These are phyloP conservation scores for Dreissena polymorpha DNA, from an alignment of 1,140 invertebrate species.

Conservation along the genomic window DNA sequence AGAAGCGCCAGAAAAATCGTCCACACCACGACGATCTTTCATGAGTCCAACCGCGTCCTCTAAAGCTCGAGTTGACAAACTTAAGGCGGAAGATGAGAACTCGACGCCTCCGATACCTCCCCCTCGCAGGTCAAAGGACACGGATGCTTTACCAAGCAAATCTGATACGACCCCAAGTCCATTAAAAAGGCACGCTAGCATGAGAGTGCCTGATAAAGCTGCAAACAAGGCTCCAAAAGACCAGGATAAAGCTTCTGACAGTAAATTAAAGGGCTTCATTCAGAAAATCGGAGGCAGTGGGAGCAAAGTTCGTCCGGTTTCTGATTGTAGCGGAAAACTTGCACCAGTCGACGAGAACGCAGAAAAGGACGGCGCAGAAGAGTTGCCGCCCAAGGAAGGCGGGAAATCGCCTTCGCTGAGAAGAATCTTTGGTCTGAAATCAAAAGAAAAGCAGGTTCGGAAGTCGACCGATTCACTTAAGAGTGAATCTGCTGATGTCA, in stretches of 20 bases:
- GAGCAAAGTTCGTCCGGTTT: constrained; percentile 44
- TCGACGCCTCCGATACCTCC: constrained; percentile 56
- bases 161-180: constrained; percentile 22
- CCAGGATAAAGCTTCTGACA: constrained; percentile 26
- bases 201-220: constrained; percentile 22
- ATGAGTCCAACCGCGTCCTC: constrained; percentile 73
- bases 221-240: constrained; percentile 36
- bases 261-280: constrained; percentile 47
- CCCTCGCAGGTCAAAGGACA: constrained; percentile 54
- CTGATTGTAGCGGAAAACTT: constrained; percentile 34
- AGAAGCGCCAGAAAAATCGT: constrained; percentile 22
- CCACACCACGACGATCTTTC: constrained; percentile 59
- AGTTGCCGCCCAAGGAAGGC: constrained; percentile 23
- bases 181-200: constrained; percentile 29
- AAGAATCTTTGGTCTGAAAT: constrained; percentile 55
- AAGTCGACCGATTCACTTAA: constrained; percentile 48
- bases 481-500: constrained; percentile 21
- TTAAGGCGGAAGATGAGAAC: constrained; percentile 45
- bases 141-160: constrained; percentile 32
- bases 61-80: constrained; percentile 57
- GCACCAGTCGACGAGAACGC: constrained; percentile 44
- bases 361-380: constrained; percentile 27
- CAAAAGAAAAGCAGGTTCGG: constrained; percentile 36
- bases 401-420: constrained; percentile 48
- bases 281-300: constrained; percentile 52